Percentiles rank a stretch among this genome's conserved stretches.
phyloP scores from a whole-genome alignment of 2,797 vertebrate species.

The Siniperca scherzeri region DNA sequence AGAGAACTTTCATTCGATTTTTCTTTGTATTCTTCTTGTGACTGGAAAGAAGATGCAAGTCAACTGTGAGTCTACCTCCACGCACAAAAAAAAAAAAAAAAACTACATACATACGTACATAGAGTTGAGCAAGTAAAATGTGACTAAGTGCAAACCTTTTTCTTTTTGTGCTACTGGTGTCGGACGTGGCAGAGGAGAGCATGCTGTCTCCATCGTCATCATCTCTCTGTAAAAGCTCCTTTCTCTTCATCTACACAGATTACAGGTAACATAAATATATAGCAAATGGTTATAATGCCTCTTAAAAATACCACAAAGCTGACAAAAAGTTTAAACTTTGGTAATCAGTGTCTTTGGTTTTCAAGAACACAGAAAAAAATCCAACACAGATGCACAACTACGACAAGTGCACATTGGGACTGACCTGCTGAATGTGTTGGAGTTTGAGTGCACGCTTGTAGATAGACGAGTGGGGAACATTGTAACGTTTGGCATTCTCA shows the following conservation, averaged over 20 bases:
- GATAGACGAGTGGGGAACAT: conserved; percentile 96
- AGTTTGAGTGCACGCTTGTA: conserved; percentile 97
- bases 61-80: background rate
- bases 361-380: background rate
- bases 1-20: conserved; percentile 95
- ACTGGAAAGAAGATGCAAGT: conserved; percentile 60
- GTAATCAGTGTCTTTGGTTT: background rate
- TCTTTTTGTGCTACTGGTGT: conserved; percentile 94
- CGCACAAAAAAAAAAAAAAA: background rate
- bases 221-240: conserved; percentile 94
- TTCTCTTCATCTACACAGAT: conserved; percentile 92
- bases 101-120: background rate
- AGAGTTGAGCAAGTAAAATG: background rate
- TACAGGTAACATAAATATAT: background rate
- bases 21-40: conserved; percentile 98
- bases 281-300: background rate
- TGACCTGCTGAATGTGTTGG: conserved; percentile 97
- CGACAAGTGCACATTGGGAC: conserved; percentile 1
- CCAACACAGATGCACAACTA: background rate
- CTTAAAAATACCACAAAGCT: background rate
- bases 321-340: background rate
- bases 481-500: conserved; percentile 98
- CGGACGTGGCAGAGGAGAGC: conserved; percentile 96
- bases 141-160: conserved; percentile 89
- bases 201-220: conserved; percentile 98